A percentile compares a stretch with the other conserved stretches of the same genome.
Evolutionary conservation across 2,797 vertebrate species (phyloP).

Genomic region (Psittacula derbiana): DNA sequence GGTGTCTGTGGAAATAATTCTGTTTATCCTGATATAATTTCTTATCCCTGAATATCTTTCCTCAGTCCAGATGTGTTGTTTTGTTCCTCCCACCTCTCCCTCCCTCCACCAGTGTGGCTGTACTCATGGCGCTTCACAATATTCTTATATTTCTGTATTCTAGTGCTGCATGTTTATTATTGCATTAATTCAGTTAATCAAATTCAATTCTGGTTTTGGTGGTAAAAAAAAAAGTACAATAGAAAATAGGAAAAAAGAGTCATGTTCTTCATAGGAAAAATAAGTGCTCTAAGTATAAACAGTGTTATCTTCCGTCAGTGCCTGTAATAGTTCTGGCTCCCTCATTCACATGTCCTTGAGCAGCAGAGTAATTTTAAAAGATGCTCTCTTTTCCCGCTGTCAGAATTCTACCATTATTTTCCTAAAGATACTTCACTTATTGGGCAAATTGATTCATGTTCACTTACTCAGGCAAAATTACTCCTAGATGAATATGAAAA

Average conservation of each 20-base stretch:
- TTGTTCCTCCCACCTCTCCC: not conserved
- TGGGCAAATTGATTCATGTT: constrained; percentile 6
- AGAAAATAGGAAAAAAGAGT: not conserved
- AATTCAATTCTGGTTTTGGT: not conserved
- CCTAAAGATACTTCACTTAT: not conserved
- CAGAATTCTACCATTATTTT: not conserved
- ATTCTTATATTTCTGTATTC: not conserved
- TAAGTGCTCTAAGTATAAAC: not conserved
- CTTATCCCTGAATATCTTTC: not conserved
- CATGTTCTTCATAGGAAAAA: not conserved
- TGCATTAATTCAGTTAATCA: not conserved
- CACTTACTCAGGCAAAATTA: not conserved
- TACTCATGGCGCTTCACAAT: not conserved
- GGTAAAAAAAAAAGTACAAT: not conserved
- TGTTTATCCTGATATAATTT: not conserved
- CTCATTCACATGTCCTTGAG: not conserved
- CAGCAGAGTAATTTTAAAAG: not conserved
- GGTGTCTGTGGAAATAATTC: not conserved
- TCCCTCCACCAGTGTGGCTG: not conserved
- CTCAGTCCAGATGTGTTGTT: not conserved
- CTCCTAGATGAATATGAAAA: constrained; percentile 25
- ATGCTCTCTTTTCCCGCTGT: not conserved
- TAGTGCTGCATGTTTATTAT: not conserved
- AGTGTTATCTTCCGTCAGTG: not conserved
- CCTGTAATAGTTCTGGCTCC: not conserved